A percentile compares a stretch with the other conserved stretches of the same genome.
These are phyloP conservation scores for Caenorhabditis sp. DNA, from an alignment of 2,888 invertebrate species.

Conservation along the genomic window DNA sequence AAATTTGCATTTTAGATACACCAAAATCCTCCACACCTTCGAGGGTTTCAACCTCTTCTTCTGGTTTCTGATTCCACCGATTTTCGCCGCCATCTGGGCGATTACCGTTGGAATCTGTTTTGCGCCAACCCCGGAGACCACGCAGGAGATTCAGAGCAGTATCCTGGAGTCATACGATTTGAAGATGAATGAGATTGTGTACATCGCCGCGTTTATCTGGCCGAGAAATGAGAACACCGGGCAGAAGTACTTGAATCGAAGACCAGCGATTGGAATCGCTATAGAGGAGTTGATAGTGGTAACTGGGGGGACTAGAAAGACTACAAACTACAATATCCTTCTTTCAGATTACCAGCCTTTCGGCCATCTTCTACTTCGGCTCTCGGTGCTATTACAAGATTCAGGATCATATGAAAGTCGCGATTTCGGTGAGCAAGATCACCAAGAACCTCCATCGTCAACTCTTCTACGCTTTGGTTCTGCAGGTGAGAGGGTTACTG, in stretches of 20 bases:
- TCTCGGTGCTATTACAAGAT: constrained; percentile 47
- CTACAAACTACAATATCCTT: background rate
- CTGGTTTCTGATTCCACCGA: constrained; percentile 34
- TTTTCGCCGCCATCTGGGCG: constrained; percentile 33
- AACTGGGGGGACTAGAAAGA: background rate
- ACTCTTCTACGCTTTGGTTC: constrained; percentile 40
- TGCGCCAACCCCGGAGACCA: constrained; percentile 21
- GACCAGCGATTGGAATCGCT: constrained; percentile 25
- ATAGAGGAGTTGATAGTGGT: constrained; percentile 43
- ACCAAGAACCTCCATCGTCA: constrained; percentile 51
- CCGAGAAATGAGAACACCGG: constrained; percentile 7
- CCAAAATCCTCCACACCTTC: background rate
- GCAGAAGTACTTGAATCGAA: background rate
- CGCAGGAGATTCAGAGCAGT: constrained; percentile 19
- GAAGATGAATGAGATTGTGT: constrained; percentile 32
- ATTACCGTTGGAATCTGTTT: constrained; percentile 32
- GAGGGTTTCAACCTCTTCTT: background rate
- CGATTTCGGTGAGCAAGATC: constrained; percentile 5
- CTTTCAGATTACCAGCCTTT: constrained; percentile 31
- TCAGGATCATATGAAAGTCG: constrained; percentile 13
- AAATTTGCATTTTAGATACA: constrained; percentile 13
- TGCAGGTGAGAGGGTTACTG: constrained; percentile 23
- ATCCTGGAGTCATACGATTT: constrained; percentile 48
- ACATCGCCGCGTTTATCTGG: constrained; percentile 53
- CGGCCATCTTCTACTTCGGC: constrained; percentile 45